Evolutionary conservation across 2,888 invertebrate species (phyloP).

Genomic region (Acrobasis consociella): DNA sequence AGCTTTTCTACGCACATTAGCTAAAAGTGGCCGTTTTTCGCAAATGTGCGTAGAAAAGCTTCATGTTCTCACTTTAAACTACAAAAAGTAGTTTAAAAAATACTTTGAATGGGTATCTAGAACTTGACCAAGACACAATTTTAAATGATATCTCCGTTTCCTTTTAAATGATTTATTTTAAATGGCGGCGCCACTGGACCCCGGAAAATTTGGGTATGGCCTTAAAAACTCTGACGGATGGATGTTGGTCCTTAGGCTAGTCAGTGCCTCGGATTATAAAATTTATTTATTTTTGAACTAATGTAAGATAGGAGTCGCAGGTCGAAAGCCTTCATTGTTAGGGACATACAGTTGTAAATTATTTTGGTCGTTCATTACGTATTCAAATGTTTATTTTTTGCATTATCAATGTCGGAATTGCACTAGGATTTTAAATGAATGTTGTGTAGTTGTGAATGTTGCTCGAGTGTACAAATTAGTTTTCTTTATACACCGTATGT

Average conservation of each 20-base stretch:
- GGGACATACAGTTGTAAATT: constrained; percentile 44
- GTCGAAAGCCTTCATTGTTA: constrained; percentile 49
- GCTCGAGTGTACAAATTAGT: constrained; percentile 32
- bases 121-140: too few species aligned
- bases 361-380: constrained; percentile 42
- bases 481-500: neutral
- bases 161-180: too few species aligned
- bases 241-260: constrained; percentile 33
- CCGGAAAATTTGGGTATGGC: too few species aligned
- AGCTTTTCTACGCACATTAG: too few species aligned
- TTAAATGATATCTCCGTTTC: too few species aligned
- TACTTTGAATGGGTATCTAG: too few species aligned
- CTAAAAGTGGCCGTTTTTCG: too few species aligned
- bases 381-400: constrained; percentile 47
- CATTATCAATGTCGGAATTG: constrained; percentile 51
- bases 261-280: constrained; percentile 54
- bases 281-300: constrained; percentile 40
- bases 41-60: too few species aligned
- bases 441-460: constrained; percentile 47
- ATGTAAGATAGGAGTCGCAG: constrained; percentile 36
- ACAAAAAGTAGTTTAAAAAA: too few species aligned
- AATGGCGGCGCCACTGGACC: too few species aligned
- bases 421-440: constrained; percentile 49
- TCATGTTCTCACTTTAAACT: too few species aligned
- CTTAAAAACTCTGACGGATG: neutral